These are phyloP conservation scores for Cepaea hortensis DNA, from an alignment of 2,888 invertebrate genomes.

Conservation along the genomic window DNA sequence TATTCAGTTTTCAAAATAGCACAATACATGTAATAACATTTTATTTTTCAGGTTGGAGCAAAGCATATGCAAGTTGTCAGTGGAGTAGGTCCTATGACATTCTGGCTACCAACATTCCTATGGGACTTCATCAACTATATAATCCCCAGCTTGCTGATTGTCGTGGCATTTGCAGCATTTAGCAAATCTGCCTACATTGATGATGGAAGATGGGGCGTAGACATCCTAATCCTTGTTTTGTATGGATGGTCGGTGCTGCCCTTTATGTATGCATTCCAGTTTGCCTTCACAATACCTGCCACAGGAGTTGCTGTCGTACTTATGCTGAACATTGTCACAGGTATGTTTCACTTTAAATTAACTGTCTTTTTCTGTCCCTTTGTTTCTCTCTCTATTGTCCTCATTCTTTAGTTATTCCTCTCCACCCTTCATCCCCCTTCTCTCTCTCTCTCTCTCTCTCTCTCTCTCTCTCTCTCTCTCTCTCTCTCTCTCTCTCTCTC, in stretches of 20 bases:
- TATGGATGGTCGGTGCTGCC: slow-evolving; percentile 86
- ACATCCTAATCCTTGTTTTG: slow-evolving; percentile 81
- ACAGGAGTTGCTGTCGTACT: slow-evolving; percentile 85
- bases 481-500: too few species aligned
- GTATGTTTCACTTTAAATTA: slow-evolving; percentile 75
- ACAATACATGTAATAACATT: not conserved
- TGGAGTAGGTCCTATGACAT: slow-evolving; percentile 77
- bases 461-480: too few species aligned
- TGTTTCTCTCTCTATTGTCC: not conserved
- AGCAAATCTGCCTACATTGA: slow-evolving; percentile 81
- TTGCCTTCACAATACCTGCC: slow-evolving; percentile 84
- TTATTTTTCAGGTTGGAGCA: slow-evolving; percentile 55
- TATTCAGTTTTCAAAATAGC: not conserved
- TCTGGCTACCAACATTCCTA: slow-evolving; percentile 84
- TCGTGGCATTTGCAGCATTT: slow-evolving; percentile 82
- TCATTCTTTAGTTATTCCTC: too few species aligned
- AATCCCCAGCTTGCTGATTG: slow-evolving; percentile 79
- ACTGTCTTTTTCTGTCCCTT: not conserved
- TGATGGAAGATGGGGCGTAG: slow-evolving; percentile 62
- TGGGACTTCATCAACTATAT: slow-evolving; percentile 84
- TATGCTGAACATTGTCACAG: slow-evolving; percentile 84
- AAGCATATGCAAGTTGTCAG: slow-evolving; percentile 73
- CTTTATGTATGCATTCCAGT: slow-evolving; percentile 83
- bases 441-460: too few species aligned
- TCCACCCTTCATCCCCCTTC: too few species aligned